Percentiles rank a stretch among this genome's conserved stretches.
Evolutionary conservation across 2,888 invertebrate species (phyloP).

Genomic region (Aleiodes testaceus): DNA sequence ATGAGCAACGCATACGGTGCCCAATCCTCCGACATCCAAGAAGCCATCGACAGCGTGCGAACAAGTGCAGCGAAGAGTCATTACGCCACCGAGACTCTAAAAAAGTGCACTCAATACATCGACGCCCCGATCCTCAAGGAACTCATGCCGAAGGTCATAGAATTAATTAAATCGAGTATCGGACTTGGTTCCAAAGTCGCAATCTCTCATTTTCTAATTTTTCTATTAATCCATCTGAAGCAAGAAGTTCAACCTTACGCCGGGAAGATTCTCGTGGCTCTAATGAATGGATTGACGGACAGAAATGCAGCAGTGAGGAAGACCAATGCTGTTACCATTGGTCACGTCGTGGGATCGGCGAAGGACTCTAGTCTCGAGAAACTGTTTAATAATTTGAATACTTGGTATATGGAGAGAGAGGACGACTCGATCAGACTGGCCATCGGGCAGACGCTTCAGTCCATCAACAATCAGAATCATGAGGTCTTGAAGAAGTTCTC

Average conservation of each 20-base stretch:
- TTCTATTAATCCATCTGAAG: slow-evolving; percentile 75
- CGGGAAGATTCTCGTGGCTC: slow-evolving; percentile 78
- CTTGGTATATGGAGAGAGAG: slow-evolving; percentile 81
- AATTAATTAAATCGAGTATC: slow-evolving; percentile 85
- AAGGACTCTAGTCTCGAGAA: slow-evolving; percentile 84
- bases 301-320: slow-evolving; percentile 88
- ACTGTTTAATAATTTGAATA: slow-evolving; percentile 77
- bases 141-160: slow-evolving; percentile 86
- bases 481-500: slow-evolving; percentile 88
- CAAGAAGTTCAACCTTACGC: slow-evolving; percentile 77
- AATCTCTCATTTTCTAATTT: slow-evolving; percentile 84
- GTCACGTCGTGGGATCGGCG: slow-evolving; percentile 87
- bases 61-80: slow-evolving; percentile 88
- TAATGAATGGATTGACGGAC: slow-evolving; percentile 87
- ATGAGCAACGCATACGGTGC: slow-evolving; percentile 82
- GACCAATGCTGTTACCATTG: slow-evolving; percentile 88
- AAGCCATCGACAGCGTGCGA: slow-evolving; percentile 85
- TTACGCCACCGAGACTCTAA: slow-evolving; percentile 90
- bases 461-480: slow-evolving; percentile 87
- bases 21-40: slow-evolving; percentile 83
- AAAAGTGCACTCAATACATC: slow-evolving; percentile 84
- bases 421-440: slow-evolving; percentile 85
- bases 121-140: slow-evolving; percentile 85
- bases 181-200: slow-evolving; percentile 90
- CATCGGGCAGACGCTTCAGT: slow-evolving; percentile 84